phyloP scores from a whole-genome alignment of 2,888 invertebrate genomes.

The Esperia sulphurella region DNA sequence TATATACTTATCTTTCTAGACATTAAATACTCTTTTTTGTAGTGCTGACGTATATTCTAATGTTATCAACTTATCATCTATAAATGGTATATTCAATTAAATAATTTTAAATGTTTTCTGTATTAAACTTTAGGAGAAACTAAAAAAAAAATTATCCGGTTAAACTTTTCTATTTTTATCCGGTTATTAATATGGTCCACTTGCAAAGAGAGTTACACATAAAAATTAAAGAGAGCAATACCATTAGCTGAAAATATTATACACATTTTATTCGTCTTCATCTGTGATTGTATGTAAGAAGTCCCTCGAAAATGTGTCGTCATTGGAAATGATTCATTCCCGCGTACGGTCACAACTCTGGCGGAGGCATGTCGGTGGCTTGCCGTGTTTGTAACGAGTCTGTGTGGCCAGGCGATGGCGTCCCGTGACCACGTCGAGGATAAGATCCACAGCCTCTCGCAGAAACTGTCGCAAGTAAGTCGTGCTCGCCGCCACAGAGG shows the following conservation, averaged over 20 bases:
- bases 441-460: constrained; percentile 85
- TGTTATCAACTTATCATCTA: too few species aligned
- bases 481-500: constrained; percentile 33
- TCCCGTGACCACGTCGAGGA: constrained; percentile 86
- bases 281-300: not conserved
- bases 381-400: constrained; percentile 56
- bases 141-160: too few species aligned
- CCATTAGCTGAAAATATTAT: too few species aligned
- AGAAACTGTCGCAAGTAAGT: constrained; percentile 87
- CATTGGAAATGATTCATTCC: not conserved
- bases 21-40: constrained; percentile 1
- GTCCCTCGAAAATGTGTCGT: not conserved
- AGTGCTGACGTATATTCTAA: constrained; percentile 2
- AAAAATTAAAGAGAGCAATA: too few species aligned
- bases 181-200: too few species aligned
- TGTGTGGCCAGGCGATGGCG: constrained; percentile 83
- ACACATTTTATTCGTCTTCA: too few species aligned
- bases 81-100: too few species aligned
- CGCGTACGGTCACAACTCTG: constrained; percentile 54
- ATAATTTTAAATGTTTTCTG: too few species aligned
- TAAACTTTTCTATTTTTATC: too few species aligned
- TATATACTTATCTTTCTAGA: too few species aligned
- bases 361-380: constrained; percentile 53
- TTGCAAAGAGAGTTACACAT: too few species aligned
- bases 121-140: too few species aligned